Base-by-base conservation (phyloP, 2,888 invertebrate genomes). In the Cosmia trapezina region DNA sequence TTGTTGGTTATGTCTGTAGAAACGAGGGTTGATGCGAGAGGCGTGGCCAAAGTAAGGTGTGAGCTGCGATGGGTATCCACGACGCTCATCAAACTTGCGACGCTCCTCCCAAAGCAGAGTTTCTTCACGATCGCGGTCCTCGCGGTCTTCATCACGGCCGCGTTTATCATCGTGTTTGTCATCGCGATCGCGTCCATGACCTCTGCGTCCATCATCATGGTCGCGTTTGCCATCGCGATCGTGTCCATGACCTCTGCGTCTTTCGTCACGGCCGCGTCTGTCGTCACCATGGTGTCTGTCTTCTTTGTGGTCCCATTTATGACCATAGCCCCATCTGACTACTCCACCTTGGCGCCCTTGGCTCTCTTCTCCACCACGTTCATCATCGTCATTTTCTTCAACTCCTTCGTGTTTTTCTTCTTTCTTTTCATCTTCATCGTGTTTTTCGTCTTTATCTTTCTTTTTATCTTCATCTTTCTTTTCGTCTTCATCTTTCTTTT, bases 1-100 rank as follows among this genome's bases (percentile, higher is more conserved):
- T 62, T 72, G 56, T 59, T 57, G 70, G 19, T 65, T 66, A 33
- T 79, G 66, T 73, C 77, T 80, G 56, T 85, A 81, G 71, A 80
- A 85, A 59, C 83, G 85, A 57, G 86, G 88, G 49, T 84, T 71
- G 37, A 80, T 69, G 62, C 76, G 84, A 53, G 79, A 67, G 37
- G 83, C 57, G 9, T 64, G 66, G 19, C 70, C 70, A 28, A 74
- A 69, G 49, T 78, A 83, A n/a, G 83, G 76, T 1, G 82, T 75
- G 22, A 73, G 80, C 4, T 69, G 68, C 17, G 73, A 65, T 43
- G 72, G 78, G 70, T 86, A 74, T 41, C 77, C 80, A 19, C 78
- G 80, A 6, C 72, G 76, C 49, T 87, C 68, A 19, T 73, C 75
- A 14, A 76, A 73, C 45, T 75, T 81, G 37, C 76, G 83, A n/a